Base-by-base conservation (phyloP, 2,888 invertebrate genomes). In the Atethmia centrago region DNA sequence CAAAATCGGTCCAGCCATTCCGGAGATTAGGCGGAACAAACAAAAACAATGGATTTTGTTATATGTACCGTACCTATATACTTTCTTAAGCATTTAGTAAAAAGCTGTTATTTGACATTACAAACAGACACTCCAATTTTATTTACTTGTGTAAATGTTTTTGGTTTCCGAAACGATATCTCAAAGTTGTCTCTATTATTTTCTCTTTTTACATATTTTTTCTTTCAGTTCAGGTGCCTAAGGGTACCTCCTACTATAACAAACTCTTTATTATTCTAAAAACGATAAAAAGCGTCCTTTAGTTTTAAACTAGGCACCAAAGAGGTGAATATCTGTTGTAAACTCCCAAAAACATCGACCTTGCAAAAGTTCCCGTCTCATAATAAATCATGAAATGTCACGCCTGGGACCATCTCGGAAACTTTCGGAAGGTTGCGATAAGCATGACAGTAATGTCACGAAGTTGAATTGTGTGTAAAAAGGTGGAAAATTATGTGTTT, bases 311-410 rank as follows among this genome's bases (percentile, higher is more conserved):
- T 53, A 71, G n/a, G 31, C 28, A 36, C 16, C 1, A 49, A 51
- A 47, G 25, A n/a, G 31, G 21, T 21, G 4, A 73, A 40, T 31
- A 73, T 49, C 25, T 62, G 76, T 10, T 49, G 51, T 47, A 25
- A 63, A 67, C 45, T 53, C 25, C 25, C 16, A 70, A 78, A 81
- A 36, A 74, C 55, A 62, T 49, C 45, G 53, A 42, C 61, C 53
- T 64, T 64, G 49, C 40, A 51, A 62, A 63, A 58, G 25, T 69
- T 62, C 19, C 19, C 65, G n/a, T 12, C 55, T 31, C 55, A 51
- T 69, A 68, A 83, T 80, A 80, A 80, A 80, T 80, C 80, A 80
- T 74, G 62, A 9, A 58, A 53, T 40, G 69, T 80, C 80, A 58
- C 80, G 59, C 75, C 16, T 28, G 70, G 49, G 70, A 72, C 51